Percentiles rank a stretch among this genome's conserved stretches.
These are phyloP conservation scores for Xenopus petersii DNA, from an alignment of 2,797 vertebrate species.

Conservation along the genomic window DNA sequence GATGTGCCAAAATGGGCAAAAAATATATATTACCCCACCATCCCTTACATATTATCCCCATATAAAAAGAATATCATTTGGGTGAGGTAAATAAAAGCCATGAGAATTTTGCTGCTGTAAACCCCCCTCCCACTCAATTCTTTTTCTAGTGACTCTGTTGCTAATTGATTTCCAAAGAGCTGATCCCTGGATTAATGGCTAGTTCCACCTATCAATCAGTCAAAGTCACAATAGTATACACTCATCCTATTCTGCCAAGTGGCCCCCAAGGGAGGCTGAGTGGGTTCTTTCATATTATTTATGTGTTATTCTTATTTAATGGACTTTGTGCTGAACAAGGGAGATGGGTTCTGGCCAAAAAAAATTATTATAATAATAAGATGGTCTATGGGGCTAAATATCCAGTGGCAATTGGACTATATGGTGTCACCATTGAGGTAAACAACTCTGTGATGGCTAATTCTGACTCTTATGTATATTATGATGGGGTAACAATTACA, in stretches of 20 bases:
- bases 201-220: constrained; percentile 47
- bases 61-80: too few relatives aligned
- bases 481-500: background rate
- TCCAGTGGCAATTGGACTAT: background rate
- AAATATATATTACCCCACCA: too few relatives aligned
- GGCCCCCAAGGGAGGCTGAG: constrained; percentile 38
- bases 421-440: too few relatives aligned
- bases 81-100: too few relatives aligned
- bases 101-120: too few relatives aligned
- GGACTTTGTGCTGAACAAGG: constrained; percentile 46
- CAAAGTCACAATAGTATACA: constrained; percentile 27
- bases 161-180: constrained; percentile 49
- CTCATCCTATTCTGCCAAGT: constrained; percentile 41
- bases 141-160: constrained; percentile 4
- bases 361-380: background rate
- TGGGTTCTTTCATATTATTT: constrained; percentile 44
- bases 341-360: constrained; percentile 18
- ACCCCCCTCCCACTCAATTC: background rate
- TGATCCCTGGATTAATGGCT: constrained; percentile 43
- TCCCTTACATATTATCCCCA: too few relatives aligned
- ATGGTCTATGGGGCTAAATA: constrained; percentile 22
- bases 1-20: too few relatives aligned
- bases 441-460: background rate
- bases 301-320: constrained; percentile 50
- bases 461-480: background rate